Evolutionary conservation across 2,888 invertebrate genomes (phyloP).

Genomic region (Auanema sp.): DNA sequence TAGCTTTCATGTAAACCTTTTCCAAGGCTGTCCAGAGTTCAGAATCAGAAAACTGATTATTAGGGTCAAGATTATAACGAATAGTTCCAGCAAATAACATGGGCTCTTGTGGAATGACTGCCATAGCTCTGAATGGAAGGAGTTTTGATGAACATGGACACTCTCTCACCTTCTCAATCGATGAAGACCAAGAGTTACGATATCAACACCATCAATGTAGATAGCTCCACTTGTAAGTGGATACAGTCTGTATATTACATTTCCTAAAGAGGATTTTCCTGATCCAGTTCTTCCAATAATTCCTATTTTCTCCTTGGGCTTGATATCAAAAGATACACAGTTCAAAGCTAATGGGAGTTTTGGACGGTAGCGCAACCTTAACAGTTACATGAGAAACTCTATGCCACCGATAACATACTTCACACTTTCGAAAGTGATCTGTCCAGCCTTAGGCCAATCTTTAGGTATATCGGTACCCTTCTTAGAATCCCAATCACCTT

Average conservation of each 20-base stretch:
- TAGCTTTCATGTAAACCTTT: conserved; percentile 82
- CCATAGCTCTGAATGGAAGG: conserved; percentile 38
- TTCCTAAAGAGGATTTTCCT: conserved; percentile 71
- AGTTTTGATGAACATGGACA: background rate
- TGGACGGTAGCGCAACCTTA: conserved; percentile 67
- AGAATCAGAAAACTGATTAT: conserved; percentile 77
- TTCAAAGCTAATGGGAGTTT: conserved; percentile 69
- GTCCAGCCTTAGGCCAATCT: conserved; percentile 69
- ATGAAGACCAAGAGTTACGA: conserved; percentile 65
- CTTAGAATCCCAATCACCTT: conserved; percentile 40
- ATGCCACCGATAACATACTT: conserved; percentile 46
- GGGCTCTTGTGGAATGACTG: conserved; percentile 73
- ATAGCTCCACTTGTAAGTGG: conserved; percentile 66
- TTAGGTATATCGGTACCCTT: conserved; percentile 39
- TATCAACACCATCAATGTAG: conserved; percentile 55
- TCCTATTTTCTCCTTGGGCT: conserved; percentile 72
- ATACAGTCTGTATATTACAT: conserved; percentile 71
- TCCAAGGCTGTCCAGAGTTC: conserved; percentile 86
- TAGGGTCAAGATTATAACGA: conserved; percentile 89
- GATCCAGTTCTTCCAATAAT: conserved; percentile 70
- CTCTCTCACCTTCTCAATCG: conserved; percentile 63
- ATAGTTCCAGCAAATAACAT: conserved; percentile 72
- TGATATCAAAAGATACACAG: conserved; percentile 70
- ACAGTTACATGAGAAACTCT: background rate
- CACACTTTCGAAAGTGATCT: conserved; percentile 69